phyloP scores from a whole-genome alignment of 1,140 invertebrate species.

The Plectrocnemia conspersa region DNA sequence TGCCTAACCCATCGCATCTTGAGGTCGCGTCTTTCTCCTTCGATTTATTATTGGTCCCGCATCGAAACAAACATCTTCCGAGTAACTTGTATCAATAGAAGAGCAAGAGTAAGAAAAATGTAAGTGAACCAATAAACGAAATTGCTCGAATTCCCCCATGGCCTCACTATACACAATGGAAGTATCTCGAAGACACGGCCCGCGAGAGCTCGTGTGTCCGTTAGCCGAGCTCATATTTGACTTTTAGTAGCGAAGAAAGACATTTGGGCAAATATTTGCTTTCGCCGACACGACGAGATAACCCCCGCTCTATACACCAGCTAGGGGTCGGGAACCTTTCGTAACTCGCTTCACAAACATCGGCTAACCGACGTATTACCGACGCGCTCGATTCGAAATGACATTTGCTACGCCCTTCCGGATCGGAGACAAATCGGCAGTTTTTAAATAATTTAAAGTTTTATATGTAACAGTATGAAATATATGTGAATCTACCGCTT shows the following conservation, averaged over 20 bases:
- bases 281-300: not conserved
- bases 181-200: constrained; percentile 19
- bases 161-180: constrained; percentile 12
- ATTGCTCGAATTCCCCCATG: constrained; percentile 27
- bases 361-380: constrained; percentile 14
- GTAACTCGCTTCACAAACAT: constrained; percentile 20
- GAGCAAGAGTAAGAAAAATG: constrained; percentile 6
- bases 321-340: not conserved
- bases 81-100: constrained; percentile 10
- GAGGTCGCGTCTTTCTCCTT: not conserved
- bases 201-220: constrained; percentile 16
- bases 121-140: constrained; percentile 31
- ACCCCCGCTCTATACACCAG: not conserved
- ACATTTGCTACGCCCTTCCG: too few species aligned
- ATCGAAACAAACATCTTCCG: not conserved
- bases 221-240: constrained; percentile 25
- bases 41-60: not conserved
- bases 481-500: too few species aligned
- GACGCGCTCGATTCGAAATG: constrained; percentile 10
- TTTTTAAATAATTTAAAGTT: too few species aligned
- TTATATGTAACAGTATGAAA: too few species aligned
- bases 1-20: not conserved
- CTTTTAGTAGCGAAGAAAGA: constrained; percentile 27
- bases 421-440: too few species aligned
- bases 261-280: constrained; percentile 24